Conservation (phyloP, 2,113 vertebrate species). For the Nannobrachium achirus region DNA sequence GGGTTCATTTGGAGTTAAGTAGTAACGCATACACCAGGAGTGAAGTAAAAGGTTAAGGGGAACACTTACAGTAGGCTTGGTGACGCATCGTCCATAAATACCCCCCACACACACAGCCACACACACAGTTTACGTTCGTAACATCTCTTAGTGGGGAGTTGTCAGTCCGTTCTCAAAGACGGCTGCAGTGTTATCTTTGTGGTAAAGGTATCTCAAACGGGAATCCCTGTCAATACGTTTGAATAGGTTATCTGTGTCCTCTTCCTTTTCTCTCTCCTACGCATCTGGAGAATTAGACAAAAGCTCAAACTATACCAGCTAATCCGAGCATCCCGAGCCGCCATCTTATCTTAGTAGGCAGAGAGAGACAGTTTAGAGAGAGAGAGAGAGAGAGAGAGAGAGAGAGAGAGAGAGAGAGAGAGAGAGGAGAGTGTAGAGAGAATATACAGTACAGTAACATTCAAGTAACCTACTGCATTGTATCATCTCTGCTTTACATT, state of each 20-base stretch:
- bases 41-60: background rate
- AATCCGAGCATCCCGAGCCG: background rate
- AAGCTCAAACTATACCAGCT: background rate
- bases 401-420: background rate
- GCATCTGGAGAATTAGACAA: background rate
- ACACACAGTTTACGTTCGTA: slow-evolving; percentile 29
- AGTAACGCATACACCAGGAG: background rate
- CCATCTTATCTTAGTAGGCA: background rate
- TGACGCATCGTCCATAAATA: background rate
- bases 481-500: background rate
- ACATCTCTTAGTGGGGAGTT: slow-evolving; percentile 39
- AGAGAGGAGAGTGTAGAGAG: too few relatives aligned
- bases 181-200: slow-evolving; percentile 43
- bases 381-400: background rate
- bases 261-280: background rate
- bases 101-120: background rate
- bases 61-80: background rate
- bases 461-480: background rate
- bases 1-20: too few relatives aligned
- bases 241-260: too few relatives aligned
- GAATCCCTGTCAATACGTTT: slow-evolving; percentile 38
- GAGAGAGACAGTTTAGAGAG: background rate
- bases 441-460: background rate
- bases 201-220: slow-evolving; percentile 48
- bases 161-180: slow-evolving; percentile 48